Conservation (phyloP, 2,888 invertebrate genomes). For the Eristalis intricaria region DNA sequence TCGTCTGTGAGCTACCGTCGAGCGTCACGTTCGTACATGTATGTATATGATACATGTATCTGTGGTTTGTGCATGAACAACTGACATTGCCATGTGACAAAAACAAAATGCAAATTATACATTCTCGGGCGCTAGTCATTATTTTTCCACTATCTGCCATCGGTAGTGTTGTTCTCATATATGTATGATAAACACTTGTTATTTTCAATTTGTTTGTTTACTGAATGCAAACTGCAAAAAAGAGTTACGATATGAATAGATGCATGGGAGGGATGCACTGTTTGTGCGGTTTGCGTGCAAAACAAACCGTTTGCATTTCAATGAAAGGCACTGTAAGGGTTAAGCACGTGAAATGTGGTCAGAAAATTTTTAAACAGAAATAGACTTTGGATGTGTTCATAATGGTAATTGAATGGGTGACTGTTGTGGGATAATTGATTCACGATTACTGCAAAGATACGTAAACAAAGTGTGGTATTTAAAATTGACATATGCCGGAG, state of each 20-base stretch:
- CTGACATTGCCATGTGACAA: conserved; percentile 13
- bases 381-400: background rate
- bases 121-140: background rate
- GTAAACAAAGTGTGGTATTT: background rate
- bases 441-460: background rate
- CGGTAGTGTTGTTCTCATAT: conserved; percentile 1
- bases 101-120: conserved; percentile 34
- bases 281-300: conserved; percentile 6
- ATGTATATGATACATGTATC: background rate
- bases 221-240: background rate
- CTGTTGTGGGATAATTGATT: background rate
- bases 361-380: background rate
- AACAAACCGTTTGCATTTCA: background rate
- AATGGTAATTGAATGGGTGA: background rate
- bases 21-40: background rate
- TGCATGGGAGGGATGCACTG: background rate
- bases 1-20: background rate
- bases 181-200: conserved; percentile 7
- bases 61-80: background rate
- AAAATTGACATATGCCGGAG: background rate
- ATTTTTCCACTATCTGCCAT: background rate
- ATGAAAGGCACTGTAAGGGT: background rate
- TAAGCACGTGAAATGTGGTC: background rate
- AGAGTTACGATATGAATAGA: background rate
- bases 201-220: conserved; percentile 5